Base-by-base conservation (phyloP, 2,888 invertebrate genomes). In the Nudaria mundana region DNA sequence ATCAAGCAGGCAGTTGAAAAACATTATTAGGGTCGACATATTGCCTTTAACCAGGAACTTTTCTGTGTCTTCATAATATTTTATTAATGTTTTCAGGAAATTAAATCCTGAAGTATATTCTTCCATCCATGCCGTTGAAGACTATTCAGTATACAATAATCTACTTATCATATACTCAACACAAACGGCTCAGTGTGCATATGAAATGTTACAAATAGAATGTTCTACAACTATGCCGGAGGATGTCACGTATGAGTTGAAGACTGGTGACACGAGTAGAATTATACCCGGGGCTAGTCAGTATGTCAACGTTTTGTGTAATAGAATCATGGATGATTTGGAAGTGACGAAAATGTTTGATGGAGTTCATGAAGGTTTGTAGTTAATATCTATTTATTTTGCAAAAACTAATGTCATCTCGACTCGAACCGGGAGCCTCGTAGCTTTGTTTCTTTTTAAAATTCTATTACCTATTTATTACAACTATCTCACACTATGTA, bases 351-450 rank as follows among this genome's bases (percentile, higher is more conserved):
- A 70, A 29, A 70, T 91, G 40, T 52, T 91, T 44, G 82, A 88
- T 58, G 81, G 75, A 54, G 87, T 90, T 12, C 87, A 89, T 71
- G 76, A 68, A 72, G 90, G 90, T 89, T 63, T 3, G 24, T 18
- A 24, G n/a, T n/a, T n/a, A n/a, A n/a, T n/a, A n/a, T n/a, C n/a
- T n/a, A n/a, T n/a, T n/a, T n/a, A n/a, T n/a, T n/a, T n/a, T n/a
- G n/a, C n/a, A n/a, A n/a, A n/a, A n/a, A n/a, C n/a, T n/a, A n/a
- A n/a, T n/a, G n/a, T n/a, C n/a, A n/a, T n/a, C n/a, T n/a, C n/a
- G n/a, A n/a, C n/a, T n/a, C n/a, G n/a, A n/a, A n/a, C n/a, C n/a
- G n/a, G n/a, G n/a, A n/a, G n/a, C n/a, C n/a, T n/a, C n/a, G n/a
- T n/a, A n/a, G n/a, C n/a, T n/a, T n/a, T n/a, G n/a, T n/a, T n/a